Conservation (phyloP, 2,888 invertebrate species). For the Rhabditoides inermis region DNA sequence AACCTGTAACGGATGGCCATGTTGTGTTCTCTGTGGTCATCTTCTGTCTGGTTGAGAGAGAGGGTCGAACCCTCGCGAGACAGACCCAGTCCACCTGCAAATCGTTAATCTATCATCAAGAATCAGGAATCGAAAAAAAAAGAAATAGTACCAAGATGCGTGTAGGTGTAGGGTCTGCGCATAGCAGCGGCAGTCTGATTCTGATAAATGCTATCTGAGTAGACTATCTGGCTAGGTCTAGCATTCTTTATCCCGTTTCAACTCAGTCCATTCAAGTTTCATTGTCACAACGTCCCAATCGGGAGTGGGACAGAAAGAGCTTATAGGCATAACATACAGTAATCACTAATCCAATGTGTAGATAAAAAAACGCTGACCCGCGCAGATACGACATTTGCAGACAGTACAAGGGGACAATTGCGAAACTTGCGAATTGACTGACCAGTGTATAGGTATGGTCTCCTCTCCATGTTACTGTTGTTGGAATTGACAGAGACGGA, state of each 20-base stretch:
- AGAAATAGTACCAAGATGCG: too few relatives aligned
- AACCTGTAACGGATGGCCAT: conserved; percentile 50
- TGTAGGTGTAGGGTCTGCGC: too few relatives aligned
- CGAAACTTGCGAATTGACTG: neutral
- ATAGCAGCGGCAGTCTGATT: too few relatives aligned
- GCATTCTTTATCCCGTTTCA: too few relatives aligned
- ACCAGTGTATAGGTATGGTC: conserved; percentile 12
- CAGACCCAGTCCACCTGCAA: conserved; percentile 26
- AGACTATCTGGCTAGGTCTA: too few relatives aligned
- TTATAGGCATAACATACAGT: too few relatives aligned
- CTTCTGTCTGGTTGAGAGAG: conserved; percentile 27
- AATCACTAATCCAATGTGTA: neutral
- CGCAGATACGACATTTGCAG: neutral
- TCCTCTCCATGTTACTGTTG: conserved; percentile 3
- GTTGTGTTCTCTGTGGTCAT: conserved; percentile 42
- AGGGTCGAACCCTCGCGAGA: conserved; percentile 19
- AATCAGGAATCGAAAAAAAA: too few relatives aligned
- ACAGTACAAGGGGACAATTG: neutral
- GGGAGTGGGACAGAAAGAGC: too few relatives aligned
- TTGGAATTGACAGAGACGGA: neutral
- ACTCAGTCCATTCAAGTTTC: too few relatives aligned
- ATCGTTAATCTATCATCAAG: too few relatives aligned
- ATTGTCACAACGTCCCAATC: too few relatives aligned
- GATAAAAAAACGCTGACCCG: neutral
- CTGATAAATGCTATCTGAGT: too few relatives aligned